Evolutionary conservation across 2,113 vertebrate genomes (phyloP).

Genomic region (Arizona elegans): DNA sequence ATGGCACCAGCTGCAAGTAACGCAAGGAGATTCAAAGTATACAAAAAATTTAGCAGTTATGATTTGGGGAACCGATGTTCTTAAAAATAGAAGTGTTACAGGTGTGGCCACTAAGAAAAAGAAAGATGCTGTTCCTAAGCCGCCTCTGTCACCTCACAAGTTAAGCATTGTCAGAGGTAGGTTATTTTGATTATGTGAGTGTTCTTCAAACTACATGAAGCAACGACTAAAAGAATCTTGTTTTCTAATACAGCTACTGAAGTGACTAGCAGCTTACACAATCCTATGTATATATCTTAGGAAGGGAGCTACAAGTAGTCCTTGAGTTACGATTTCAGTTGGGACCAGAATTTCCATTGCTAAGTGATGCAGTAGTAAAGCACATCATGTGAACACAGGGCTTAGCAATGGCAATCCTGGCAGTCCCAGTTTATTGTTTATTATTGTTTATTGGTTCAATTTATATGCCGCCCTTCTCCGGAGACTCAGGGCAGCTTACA

Average conservation of each 20-base stretch:
- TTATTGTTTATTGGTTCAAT: too few relatives aligned
- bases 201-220: background rate
- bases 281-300: background rate
- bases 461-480: too few relatives aligned
- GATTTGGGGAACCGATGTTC: conserved; percentile 99
- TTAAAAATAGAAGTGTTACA: conserved; percentile 98
- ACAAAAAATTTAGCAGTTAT: conserved; percentile 99
- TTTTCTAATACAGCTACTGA: background rate
- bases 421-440: background rate
- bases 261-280: background rate
- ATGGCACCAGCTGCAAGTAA: conserved; percentile 98
- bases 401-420: background rate
- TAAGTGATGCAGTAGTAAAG: background rate
- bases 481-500: too few relatives aligned
- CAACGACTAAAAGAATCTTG: background rate
- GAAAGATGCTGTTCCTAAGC: conserved; percentile 97
- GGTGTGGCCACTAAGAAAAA: conserved; percentile 99
- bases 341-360: background rate
- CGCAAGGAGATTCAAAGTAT: conserved; percentile 99
- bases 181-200: conserved; percentile 50
- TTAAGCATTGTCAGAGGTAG: conserved; percentile 98
- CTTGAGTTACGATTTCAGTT: background rate
- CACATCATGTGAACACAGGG: background rate
- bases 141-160: conserved; percentile 96
- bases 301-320: background rate